Base-by-base conservation (phyloP, 2,797 vertebrate genomes). In the Apogon hyalosoma region DNA sequence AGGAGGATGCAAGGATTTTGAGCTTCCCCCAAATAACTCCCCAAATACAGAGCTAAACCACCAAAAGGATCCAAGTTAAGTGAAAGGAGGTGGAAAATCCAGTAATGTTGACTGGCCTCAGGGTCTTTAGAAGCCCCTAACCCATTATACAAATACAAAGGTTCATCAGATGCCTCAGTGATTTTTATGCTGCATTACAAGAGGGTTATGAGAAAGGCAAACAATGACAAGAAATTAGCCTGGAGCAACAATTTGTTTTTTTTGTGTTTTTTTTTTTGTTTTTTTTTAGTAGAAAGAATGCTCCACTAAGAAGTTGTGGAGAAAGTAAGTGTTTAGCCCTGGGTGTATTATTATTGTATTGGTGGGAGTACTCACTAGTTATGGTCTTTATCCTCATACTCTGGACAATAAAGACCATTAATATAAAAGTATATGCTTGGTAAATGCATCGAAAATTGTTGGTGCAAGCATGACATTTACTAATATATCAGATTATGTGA, bases 121-220 rank as follows among this genome's bases (percentile, higher is more conserved):
- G 75, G 85, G 67, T 77, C 65, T 72, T 46, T 57, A 65, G 41
- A 39, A 77, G 58, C 50, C 63, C 15, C 6, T 48, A 46, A 66
- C 21, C 56, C 62, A 76, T 82, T 83, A 77, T 74, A 74, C 57
- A 69, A 79, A 69, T 51, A 80, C 66, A 90, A 77, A 81, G 70
- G 40, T 77, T 77, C 67, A 84, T 87, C 84, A 86, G 84, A 82
- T 75, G 81, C 72, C 51, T 70, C 66, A 60, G 48, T 83, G 74
- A 75, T 71, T 83, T 87, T 64, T 47, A 83, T 70, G 53, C 62
- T 53, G 56, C 75, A 51, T 70, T 56, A 46, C 47, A 54, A 28
- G 14, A 38, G 48, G 24, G 18, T n/a, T 39, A 14, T 28, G 42
- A 60, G 31, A 70, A 77, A 84, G 39, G 54, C 51, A 87, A 81